Evolutionary conservation across 2,113 vertebrate species (phyloP).

Genomic region (Coptodon rendalli): DNA sequence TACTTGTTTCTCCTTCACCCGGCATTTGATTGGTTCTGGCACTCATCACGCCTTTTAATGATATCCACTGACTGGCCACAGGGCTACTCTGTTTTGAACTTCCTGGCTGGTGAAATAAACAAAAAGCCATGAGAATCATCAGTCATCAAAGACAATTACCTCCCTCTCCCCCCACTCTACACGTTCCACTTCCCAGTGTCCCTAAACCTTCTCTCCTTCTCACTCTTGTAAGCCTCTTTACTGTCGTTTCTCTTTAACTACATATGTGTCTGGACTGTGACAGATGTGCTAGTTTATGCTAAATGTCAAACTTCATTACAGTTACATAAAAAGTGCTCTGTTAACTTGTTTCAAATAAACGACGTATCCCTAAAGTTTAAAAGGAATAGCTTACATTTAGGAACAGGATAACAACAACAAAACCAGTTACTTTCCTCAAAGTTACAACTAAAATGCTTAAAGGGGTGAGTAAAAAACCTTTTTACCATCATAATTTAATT

Average conservation of each 20-base stretch:
- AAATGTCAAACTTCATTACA: constrained; percentile 44
- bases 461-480: neutral
- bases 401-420: neutral
- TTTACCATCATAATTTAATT: neutral
- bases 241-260: neutral
- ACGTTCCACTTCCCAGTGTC: neutral
- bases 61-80: constrained; percentile 54
- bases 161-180: neutral
- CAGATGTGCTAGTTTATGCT: constrained; percentile 13
- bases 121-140: constrained; percentile 39
- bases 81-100: constrained; percentile 35
- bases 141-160: constrained; percentile 48
- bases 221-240: neutral
- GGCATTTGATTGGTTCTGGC: constrained; percentile 35
- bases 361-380: neutral
- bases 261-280: constrained; percentile 30
- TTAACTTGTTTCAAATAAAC: neutral
- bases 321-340: neutral
- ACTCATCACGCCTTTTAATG: constrained; percentile 30
- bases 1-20: neutral
- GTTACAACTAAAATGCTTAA: neutral
- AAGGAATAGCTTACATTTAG: neutral
- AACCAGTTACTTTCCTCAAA: neutral
- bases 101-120: constrained; percentile 54
- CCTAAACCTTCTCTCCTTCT: neutral